Evolutionary conservation across 2,888 invertebrate species (phyloP).

Genomic region (Mythimna pallens): DNA sequence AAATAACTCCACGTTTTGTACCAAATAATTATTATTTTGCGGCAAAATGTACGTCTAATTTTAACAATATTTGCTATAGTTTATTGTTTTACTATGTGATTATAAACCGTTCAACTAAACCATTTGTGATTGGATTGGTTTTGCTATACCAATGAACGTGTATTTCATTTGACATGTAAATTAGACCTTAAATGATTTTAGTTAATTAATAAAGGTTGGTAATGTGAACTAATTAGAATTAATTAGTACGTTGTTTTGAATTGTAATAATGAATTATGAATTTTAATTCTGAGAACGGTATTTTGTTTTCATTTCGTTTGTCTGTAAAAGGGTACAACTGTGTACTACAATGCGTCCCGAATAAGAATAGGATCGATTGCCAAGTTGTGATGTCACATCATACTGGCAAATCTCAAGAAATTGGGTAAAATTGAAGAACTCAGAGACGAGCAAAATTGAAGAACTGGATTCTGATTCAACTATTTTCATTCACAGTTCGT

Average conservation of each 20-base stretch:
- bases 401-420: too few species aligned
- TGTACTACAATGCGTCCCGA: too few species aligned
- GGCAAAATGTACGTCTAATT: conserved; percentile 50
- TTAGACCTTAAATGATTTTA: conserved; percentile 33
- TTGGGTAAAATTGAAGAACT: too few species aligned
- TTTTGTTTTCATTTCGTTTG: background rate
- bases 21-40: conserved; percentile 58
- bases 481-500: too few species aligned
- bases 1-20: conserved; percentile 75
- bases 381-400: too few species aligned
- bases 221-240: conserved; percentile 32
- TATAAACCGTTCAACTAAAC: conserved; percentile 8
- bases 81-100: conserved; percentile 48
- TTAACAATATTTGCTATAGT: conserved; percentile 30
- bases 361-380: too few species aligned
- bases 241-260: conserved; percentile 24
- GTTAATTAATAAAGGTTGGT: conserved; percentile 24
- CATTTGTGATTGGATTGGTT: conserved; percentile 2
- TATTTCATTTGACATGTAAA: conserved; percentile 32
- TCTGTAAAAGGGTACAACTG: background rate
- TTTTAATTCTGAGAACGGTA: background rate
- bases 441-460: too few species aligned
- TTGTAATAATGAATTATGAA: conserved; percentile 11
- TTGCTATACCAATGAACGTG: conserved; percentile 1
- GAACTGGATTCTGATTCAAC: too few species aligned